A percentile compares a stretch with the other conserved stretches of the same genome.
These are phyloP conservation scores for Spilarctia lutea DNA, from an alignment of 2,888 invertebrate genomes.

Conservation along the genomic window DNA sequence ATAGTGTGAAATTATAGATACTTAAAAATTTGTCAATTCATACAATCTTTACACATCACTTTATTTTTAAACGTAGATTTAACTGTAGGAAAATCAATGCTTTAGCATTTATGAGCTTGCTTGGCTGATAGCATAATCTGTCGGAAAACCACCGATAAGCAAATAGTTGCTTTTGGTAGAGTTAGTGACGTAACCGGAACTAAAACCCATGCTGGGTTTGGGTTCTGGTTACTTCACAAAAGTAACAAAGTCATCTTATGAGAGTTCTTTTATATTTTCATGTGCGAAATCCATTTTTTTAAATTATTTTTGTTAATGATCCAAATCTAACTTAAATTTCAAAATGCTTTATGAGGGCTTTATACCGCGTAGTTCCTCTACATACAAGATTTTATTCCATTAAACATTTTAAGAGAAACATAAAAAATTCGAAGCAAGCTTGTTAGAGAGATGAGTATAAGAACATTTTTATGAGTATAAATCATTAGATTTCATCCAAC, in stretches of 20 bases:
- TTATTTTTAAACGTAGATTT: neutral
- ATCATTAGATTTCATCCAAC: slow-evolving; percentile 53
- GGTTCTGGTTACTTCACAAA: too few species aligned
- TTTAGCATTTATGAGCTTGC: neutral
- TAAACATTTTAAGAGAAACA: neutral
- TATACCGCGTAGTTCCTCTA: neutral
- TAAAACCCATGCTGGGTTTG: neutral
- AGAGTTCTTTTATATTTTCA: neutral
- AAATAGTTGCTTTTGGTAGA: neutral
- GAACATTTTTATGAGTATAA: slow-evolving; percentile 46
- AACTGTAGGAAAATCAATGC: neutral
- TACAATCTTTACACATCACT: neutral
- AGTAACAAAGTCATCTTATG: neutral
- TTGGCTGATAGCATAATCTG: neutral
- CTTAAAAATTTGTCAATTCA: neutral
- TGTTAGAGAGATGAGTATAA: slow-evolving; percentile 21
- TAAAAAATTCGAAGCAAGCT: neutral
- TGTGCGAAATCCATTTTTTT: neutral
- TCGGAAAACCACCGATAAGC: neutral
- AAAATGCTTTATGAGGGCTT: neutral
- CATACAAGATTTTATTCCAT: neutral
- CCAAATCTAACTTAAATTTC: neutral
- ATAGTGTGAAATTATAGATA: neutral
- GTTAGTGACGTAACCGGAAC: neutral
- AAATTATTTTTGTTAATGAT: neutral